Conservation (phyloP, 2,888 invertebrate genomes). For the Drosophila birchii region DNA sequence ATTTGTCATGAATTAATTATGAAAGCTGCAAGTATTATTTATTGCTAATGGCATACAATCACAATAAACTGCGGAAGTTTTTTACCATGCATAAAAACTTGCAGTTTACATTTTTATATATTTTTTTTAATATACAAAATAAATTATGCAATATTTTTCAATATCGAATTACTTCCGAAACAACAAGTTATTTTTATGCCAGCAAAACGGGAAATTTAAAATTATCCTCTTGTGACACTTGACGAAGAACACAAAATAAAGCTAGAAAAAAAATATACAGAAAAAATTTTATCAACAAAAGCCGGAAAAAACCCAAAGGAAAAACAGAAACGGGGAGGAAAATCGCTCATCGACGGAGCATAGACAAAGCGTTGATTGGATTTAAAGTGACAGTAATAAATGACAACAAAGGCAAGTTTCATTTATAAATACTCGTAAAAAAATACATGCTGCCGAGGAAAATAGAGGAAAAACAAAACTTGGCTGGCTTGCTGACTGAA, state of each 20-base stretch:
- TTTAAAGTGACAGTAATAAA: constrained; percentile 82
- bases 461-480: constrained; percentile 4
- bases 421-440: constrained; percentile 63
- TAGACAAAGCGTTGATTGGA: constrained; percentile 81
- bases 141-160: constrained; percentile 2
- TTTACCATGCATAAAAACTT: too few species aligned
- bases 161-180: constrained; percentile 21
- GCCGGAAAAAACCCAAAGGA: constrained; percentile 6
- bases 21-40: neutral
- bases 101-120: neutral
- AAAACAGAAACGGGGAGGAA: constrained; percentile 11
- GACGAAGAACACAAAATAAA: constrained; percentile 38
- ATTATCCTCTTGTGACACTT: constrained; percentile 55
- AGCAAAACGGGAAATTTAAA: constrained; percentile 26
- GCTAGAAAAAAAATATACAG: constrained; percentile 13
- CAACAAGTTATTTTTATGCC: constrained; percentile 13
- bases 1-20: neutral
- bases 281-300: constrained; percentile 12
- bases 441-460: constrained; percentile 1
- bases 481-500: constrained; percentile 36
- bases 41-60: neutral
- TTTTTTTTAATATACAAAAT: neutral
- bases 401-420: constrained; percentile 79
- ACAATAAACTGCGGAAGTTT: neutral
- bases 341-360: constrained; percentile 51